Evolutionary conservation across 2,113 vertebrate species (phyloP).

Genomic region (Cheilinus undulatus): DNA sequence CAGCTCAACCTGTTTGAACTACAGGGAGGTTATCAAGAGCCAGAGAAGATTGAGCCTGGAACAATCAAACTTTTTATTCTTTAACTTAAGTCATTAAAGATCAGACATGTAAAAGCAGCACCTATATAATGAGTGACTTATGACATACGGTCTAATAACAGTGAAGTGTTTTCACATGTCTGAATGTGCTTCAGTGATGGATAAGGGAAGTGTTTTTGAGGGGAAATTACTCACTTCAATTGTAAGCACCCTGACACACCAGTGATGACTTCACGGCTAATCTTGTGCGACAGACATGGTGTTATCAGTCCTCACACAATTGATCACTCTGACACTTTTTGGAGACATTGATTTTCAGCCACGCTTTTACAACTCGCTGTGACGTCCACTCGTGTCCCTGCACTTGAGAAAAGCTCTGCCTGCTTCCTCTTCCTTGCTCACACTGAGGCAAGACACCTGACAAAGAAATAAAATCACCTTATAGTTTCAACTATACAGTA

Average conservation of each 20-base stretch:
- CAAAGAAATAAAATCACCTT: neutral
- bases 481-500: too few species aligned
- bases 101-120: constrained; percentile 34
- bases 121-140: constrained; percentile 34
- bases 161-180: constrained; percentile 33
- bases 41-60: neutral
- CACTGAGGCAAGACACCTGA: constrained; percentile 4
- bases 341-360: constrained; percentile 52
- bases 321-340: constrained; percentile 58
- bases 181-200: constrained; percentile 29
- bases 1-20: constrained; percentile 39
- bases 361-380: constrained; percentile 45
- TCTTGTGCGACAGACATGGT: constrained; percentile 15
- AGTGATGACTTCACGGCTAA: constrained; percentile 11
- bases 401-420: constrained; percentile 14
- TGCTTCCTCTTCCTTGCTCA: constrained; percentile 31
- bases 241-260: constrained; percentile 18
- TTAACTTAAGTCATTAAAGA: neutral
- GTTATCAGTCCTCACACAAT: constrained; percentile 41
- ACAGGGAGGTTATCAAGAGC: constrained; percentile 3
- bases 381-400: constrained; percentile 41
- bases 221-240: constrained; percentile 32
- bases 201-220: constrained; percentile 33
- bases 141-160: constrained; percentile 55
- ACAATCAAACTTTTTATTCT: neutral